Conservation (phyloP, 2,113 vertebrate genomes). For the Cercocebus atys region DNA sequence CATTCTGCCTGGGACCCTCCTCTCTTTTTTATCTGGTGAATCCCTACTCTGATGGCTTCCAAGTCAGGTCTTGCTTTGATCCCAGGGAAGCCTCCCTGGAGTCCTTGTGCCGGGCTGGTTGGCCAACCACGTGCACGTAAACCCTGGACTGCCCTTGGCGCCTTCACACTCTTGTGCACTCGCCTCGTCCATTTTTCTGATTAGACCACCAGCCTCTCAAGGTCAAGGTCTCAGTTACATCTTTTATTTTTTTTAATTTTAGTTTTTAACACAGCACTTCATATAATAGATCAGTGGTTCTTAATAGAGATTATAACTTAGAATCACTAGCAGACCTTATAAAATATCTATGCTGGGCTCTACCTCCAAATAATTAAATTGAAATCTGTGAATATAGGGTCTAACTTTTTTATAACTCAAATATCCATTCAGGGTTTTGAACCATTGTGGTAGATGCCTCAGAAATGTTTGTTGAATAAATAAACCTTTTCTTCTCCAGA, state of each 20-base stretch:
- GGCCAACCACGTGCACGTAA: rapidly evolving
- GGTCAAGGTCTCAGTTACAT: not conserved
- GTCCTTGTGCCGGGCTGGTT: too few species aligned
- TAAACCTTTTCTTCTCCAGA: not conserved
- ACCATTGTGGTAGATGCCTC: not conserved
- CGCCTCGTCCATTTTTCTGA: not conserved
- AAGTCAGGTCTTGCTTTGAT: not conserved
- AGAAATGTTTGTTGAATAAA: not conserved
- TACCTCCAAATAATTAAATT: not conserved
- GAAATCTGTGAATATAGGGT: not conserved
- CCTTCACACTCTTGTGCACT: rapidly evolving
- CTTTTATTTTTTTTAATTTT: not conserved
- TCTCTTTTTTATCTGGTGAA: not conserved
- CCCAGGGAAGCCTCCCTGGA: not conserved
- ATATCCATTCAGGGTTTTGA: not conserved
- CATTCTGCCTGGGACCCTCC: rapidly evolving
- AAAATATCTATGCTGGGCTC: not conserved
- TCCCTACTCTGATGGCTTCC: not conserved
- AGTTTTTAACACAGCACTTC: not conserved
- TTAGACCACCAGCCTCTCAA: not conserved
- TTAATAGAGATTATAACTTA: not conserved
- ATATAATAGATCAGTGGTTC: not conserved
- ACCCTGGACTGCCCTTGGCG: rapidly evolving
- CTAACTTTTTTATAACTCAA: not conserved
- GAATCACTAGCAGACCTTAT: not conserved